These are phyloP conservation scores for Chouioia cunea DNA, from an alignment of 2,888 invertebrate species.

Conservation along the genomic window DNA sequence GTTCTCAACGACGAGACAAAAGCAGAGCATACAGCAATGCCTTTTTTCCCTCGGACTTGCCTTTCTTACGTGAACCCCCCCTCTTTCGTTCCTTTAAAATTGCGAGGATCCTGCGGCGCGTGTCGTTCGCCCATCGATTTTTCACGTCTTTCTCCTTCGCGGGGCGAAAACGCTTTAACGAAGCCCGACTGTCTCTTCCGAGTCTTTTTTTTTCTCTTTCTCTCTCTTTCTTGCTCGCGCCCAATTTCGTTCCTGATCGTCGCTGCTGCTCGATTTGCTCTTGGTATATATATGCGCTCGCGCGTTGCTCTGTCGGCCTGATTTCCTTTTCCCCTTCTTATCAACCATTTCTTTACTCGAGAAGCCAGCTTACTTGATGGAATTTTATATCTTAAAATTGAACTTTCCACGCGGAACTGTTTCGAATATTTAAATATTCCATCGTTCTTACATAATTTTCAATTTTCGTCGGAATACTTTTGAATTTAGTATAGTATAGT, in stretches of 20 bases:
- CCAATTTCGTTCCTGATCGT: conserved; percentile 26
- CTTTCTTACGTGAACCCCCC: conserved; percentile 47
- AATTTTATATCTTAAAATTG: no score
- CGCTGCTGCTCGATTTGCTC: conserved; percentile 17
- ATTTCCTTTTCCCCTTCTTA: no score
- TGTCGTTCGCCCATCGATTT: conserved; percentile 60
- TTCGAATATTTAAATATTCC: no score
- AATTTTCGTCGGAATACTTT: no score
- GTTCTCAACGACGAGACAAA: conserved; percentile 49
- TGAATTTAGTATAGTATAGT: no score
- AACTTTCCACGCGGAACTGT: no score
- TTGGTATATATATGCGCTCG: not conserved
- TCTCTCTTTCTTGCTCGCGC: not conserved
- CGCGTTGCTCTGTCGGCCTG: not conserved
- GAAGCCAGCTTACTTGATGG: no score
- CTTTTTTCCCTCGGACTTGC: conserved; percentile 28
- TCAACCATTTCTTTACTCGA: no score
- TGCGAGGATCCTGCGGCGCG: conserved; percentile 57
- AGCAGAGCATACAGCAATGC: no score
- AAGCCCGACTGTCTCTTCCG: conserved; percentile 30
- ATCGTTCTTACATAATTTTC: no score
- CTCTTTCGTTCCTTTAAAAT: conserved; percentile 43
- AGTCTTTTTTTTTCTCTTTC: not conserved
- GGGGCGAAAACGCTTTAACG: conserved; percentile 49
- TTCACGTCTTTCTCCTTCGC: conserved; percentile 55